Percentiles rank a stretch among this genome's conserved stretches.
Conservation (phyloP, 2,797 vertebrate genomes). For the Acanthiza pusilla region DNA sequence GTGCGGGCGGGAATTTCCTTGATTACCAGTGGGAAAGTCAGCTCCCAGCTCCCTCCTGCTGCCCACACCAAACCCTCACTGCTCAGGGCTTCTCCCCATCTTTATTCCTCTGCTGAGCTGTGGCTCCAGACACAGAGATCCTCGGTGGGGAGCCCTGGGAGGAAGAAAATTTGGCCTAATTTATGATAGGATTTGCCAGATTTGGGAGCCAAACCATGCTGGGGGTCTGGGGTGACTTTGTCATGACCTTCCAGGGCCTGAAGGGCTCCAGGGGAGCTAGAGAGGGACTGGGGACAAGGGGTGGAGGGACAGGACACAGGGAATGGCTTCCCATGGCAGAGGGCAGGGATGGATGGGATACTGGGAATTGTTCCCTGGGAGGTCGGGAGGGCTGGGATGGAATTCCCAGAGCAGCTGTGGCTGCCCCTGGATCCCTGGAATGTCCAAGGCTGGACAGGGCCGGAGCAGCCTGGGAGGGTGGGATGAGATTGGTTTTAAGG, state of each 20-base stretch:
- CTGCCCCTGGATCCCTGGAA: neutral
- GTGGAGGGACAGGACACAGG: neutral
- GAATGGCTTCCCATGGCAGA: neutral
- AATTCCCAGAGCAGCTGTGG: neutral
- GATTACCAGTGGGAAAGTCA: neutral
- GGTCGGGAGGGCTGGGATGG: neutral
- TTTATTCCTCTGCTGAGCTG: neutral
- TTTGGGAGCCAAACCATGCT: rapidly evolving
- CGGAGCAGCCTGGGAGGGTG: neutral
- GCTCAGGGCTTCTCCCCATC: neutral
- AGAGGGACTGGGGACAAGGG: neutral
- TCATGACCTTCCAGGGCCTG: rapidly evolving
- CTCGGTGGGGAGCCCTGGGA: rapidly evolving
- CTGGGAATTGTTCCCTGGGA: neutral
- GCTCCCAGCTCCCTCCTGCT: neutral
- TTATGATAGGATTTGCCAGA: rapidly evolving
- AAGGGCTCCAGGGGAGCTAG: neutral
- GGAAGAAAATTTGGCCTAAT: neutral
- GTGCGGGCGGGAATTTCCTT: neutral
- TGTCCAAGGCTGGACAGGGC: neutral
- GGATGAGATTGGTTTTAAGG: neutral
- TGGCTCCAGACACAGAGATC: neutral
- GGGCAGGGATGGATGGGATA: neutral
- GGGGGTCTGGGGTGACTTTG: rapidly evolving
- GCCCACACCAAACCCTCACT: neutral